Evolutionary conservation across 1,140 invertebrate genomes (phyloP).

Genomic region (Hypsibius dujardini): DNA sequence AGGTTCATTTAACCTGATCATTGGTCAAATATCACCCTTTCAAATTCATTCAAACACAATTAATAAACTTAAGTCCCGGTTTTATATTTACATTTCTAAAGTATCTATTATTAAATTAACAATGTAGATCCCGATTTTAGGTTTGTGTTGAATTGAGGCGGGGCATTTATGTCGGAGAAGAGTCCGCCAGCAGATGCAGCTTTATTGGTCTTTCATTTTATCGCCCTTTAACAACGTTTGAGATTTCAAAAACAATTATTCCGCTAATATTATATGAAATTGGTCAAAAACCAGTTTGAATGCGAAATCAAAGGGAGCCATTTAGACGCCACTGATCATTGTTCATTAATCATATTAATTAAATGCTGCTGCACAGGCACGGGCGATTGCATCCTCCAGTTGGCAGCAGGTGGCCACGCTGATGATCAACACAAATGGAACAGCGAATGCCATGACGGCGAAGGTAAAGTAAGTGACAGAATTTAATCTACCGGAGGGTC

Average conservation of each 20-base stretch:
- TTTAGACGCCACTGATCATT: not conserved
- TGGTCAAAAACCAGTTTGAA: not conserved
- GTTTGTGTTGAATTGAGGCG: too few species aligned
- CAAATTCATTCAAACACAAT: too few species aligned
- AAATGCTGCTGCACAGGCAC: not conserved
- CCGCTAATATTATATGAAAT: not conserved
- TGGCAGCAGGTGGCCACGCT: slow-evolving; percentile 4
- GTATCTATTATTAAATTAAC: too few species aligned
- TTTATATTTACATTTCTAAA: too few species aligned
- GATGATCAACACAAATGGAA: slow-evolving; percentile 16
- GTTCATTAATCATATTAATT: too few species aligned
- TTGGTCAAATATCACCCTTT: too few species aligned
- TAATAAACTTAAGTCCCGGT: too few species aligned
- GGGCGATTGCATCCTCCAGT: not conserved
- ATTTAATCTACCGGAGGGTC: too few species aligned
- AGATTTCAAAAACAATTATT: not conserved
- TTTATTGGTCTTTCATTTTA: not conserved
- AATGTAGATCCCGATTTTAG: too few species aligned
- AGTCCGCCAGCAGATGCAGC: not conserved
- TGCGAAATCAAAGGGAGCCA: not conserved
- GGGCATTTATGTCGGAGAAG: too few species aligned
- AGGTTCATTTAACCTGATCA: too few species aligned
- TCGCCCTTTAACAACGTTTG: not conserved
- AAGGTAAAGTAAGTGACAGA: not conserved
- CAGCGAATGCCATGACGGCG: slow-evolving; percentile 11